Conservation (phyloP, 2,797 vertebrate genomes). For the Liparis tanakae region DNA sequence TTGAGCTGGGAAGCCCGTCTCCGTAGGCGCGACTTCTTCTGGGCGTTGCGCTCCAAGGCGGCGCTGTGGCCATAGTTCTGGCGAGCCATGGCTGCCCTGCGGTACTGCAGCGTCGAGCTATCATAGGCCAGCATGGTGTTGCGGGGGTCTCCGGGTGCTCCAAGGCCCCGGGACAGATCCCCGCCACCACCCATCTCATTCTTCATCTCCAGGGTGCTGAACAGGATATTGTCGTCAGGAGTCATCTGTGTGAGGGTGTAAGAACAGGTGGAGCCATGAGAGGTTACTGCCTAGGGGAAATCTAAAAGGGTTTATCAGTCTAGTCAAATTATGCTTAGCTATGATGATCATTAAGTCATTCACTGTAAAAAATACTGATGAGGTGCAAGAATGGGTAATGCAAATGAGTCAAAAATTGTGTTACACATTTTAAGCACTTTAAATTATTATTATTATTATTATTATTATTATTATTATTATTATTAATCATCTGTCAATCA, state of each 20-base stretch:
- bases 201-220: constrained; percentile 97
- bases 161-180: constrained; percentile 83
- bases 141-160: constrained; percentile 90
- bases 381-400: constrained; percentile 75
- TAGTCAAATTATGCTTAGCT: constrained; percentile 25
- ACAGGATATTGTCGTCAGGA: constrained; percentile 95
- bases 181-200: constrained; percentile 91
- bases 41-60: constrained; percentile 95
- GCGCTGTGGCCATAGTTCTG: constrained; percentile 96
- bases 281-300: constrained; percentile 62
- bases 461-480: too few relatives aligned
- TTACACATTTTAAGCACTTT: constrained; percentile 51
- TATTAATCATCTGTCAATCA: constrained; percentile 65
- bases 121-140: constrained; percentile 97
- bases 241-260: constrained; percentile 89
- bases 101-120: constrained; percentile 94
- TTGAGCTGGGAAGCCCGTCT: constrained; percentile 97
- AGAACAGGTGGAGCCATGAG: constrained; percentile 72
- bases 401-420: constrained; percentile 67
- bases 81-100: constrained; percentile 92
- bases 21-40: constrained; percentile 97
- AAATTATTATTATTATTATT: constrained; percentile 42
- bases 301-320: background rate
- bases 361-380: constrained; percentile 66
- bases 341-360: constrained; percentile 41